Conservation (phyloP, 2,888 invertebrate genomes). For the Mimas tiliae region DNA sequence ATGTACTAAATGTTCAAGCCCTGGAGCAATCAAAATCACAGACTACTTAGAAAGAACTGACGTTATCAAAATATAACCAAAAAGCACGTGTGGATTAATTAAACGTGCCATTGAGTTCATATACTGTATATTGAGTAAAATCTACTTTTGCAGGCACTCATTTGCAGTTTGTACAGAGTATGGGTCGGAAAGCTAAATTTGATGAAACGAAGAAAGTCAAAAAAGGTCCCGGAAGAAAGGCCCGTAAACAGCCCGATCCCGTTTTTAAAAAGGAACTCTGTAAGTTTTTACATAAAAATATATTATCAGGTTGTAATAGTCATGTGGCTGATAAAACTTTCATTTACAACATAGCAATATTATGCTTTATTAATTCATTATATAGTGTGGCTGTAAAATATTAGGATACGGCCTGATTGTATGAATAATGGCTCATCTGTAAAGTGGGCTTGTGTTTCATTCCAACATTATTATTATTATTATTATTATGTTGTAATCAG, state of each 20-base stretch:
- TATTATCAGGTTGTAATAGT: background rate
- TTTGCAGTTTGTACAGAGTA: constrained; percentile 58
- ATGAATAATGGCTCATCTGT: too few relatives aligned
- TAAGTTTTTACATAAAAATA: constrained; percentile 53
- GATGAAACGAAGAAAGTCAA: constrained; percentile 88
- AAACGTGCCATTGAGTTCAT: background rate
- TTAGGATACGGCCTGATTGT: too few relatives aligned
- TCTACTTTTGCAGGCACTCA: background rate
- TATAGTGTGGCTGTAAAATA: too few relatives aligned
- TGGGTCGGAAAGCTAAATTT: constrained; percentile 95
- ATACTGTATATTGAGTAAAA: background rate
- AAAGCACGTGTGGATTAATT: constrained; percentile 12
- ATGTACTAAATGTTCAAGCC: too few relatives aligned
- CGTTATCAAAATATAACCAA: constrained; percentile 14
- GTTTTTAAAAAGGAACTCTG: constrained; percentile 85
- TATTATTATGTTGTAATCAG: too few relatives aligned
- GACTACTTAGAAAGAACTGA: too few relatives aligned
- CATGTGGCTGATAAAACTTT: background rate
- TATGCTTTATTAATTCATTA: too few relatives aligned
- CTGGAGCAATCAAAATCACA: too few relatives aligned
- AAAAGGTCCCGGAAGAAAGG: constrained; percentile 94
- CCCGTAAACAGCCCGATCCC: constrained; percentile 94
- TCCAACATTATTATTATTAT: too few relatives aligned
- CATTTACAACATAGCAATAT: background rate
- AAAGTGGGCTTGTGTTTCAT: too few relatives aligned